Evolutionary conservation across 2,888 invertebrate species (phyloP), one percentile per base, ranked within the genome.

Genomic region (Macrophya annulata): DNA sequence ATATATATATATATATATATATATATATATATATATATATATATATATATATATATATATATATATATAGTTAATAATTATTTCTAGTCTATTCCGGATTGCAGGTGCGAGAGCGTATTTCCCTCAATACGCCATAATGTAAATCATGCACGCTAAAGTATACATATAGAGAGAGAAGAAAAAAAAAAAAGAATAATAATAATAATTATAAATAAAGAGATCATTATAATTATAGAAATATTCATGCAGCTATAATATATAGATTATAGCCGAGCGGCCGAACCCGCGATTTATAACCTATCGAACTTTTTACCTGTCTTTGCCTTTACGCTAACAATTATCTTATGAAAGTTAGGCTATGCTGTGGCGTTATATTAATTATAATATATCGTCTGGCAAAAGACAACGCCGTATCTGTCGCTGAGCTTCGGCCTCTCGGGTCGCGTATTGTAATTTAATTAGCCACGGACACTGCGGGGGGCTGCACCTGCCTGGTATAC

Each of bases 371-470:
- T 62, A 17, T 10, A 62, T 62, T 12, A 62, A 25, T 62, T 25
- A 25, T 62, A 62, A 62, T 21, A 62, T 62, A 25, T 62, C 25
- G 62, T 62, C 25, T 25, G 9, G 25, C 62, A 62, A 62, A 62
- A 62, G 62, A 62, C 62, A 62, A 62, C 21, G 0, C 25, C 25
- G 25, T 62, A 21, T 62, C 25, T 62, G 10, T 25, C 62, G 25
- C 37, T 68, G 37, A 5, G 31, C 37, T 68, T 68, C 37, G 68
- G 68, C 68, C 68, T 68, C 68, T 68, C 55, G 77, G 37, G 37
- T 77, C 51, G 25, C 25, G 43, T 77, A 77, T 77, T 55, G 77
- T 77, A 77, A 51, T 74, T 45, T 74, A 45, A 74, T 77, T 31
- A 77, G 51, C 51, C 55, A 51, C 31, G 77, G 40, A 37, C 9